phyloP scores from a whole-genome alignment of 92 coral and sea anemone species.

The Siderastrea siderea region DNA sequence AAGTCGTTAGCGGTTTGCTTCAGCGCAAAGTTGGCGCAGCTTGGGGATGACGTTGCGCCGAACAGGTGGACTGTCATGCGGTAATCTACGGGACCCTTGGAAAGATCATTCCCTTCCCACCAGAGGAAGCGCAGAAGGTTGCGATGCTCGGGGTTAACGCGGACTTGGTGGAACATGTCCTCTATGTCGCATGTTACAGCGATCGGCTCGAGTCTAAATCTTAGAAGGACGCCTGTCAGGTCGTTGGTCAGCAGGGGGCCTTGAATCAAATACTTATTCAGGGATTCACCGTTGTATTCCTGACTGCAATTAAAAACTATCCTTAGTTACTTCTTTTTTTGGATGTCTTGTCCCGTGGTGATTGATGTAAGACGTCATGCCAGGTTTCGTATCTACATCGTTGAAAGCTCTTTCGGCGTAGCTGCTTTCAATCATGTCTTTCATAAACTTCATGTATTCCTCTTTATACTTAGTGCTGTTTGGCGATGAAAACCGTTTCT shows the following conservation, averaged over 20 bases:
- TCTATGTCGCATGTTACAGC: conserved; percentile 37
- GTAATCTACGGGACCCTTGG: conserved; percentile 49
- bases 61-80: conserved; percentile 72
- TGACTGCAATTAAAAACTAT: conserved; percentile 74
- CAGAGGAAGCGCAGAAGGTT: conserved; percentile 67
- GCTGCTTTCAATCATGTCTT: conserved; percentile 53
- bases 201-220: conserved; percentile 66
- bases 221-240: conserved; percentile 3
- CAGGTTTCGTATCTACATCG: too few relatives aligned
- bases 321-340: too few relatives aligned
- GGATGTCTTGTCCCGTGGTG: too few relatives aligned
- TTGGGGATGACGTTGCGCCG: conserved; percentile 40
- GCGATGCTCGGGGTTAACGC: conserved; percentile 48
- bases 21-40: too few relatives aligned
- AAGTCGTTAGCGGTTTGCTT: not conserved
- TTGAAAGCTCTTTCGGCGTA: conserved; percentile 44
- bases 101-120: conserved; percentile 67
- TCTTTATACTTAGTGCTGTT: conserved; percentile 38
- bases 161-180: conserved; percentile 65
- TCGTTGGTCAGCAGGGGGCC: conserved; percentile 77
- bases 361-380: too few relatives aligned
- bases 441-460: conserved; percentile 62
- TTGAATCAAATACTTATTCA: conserved; percentile 13
- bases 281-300: conserved; percentile 54
- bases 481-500: conserved; percentile 47